Percentiles rank a stretch among this genome's conserved stretches.
phyloP scores from a whole-genome alignment of 1,140 invertebrate genomes.

The Caenorhabditis remanei region DNA sequence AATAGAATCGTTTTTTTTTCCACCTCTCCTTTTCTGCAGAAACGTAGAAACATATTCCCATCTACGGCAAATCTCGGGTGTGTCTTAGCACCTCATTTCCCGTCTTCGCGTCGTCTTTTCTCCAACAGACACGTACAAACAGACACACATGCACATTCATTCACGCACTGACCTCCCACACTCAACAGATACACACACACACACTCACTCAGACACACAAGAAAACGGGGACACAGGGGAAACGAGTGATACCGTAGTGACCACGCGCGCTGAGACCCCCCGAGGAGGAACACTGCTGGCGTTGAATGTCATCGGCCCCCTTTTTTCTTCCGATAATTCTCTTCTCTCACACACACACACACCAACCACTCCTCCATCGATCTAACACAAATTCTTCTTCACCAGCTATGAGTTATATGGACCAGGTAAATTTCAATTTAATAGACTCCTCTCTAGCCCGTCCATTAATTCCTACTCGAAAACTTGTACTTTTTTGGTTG shows the following conservation, averaged over 20 bases:
- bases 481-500: too few relatives aligned
- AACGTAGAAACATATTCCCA: too few relatives aligned
- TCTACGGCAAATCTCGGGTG: too few relatives aligned
- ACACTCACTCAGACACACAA: neutral
- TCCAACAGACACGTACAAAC: too few relatives aligned
- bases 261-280: neutral
- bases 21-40: too few relatives aligned
- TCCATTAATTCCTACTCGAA: neutral
- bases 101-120: too few relatives aligned
- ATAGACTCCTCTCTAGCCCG: neutral
- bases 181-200: neutral
- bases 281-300: constrained; percentile 3
- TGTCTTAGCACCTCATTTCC: too few relatives aligned
- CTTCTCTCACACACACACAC: neutral
- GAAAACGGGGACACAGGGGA: neutral
- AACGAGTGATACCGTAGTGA: constrained; percentile 37
- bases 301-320: neutral
- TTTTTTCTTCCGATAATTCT: constrained; percentile 14
- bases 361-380: neutral
- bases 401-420: constrained; percentile 47
- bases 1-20: too few relatives aligned
- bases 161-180: neutral
- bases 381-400: constrained; percentile 37
- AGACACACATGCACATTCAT: neutral
- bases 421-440: constrained; percentile 41